phyloP scores from a whole-genome alignment of 2,797 vertebrate species.

The Pipistrellus pipistrellus region DNA sequence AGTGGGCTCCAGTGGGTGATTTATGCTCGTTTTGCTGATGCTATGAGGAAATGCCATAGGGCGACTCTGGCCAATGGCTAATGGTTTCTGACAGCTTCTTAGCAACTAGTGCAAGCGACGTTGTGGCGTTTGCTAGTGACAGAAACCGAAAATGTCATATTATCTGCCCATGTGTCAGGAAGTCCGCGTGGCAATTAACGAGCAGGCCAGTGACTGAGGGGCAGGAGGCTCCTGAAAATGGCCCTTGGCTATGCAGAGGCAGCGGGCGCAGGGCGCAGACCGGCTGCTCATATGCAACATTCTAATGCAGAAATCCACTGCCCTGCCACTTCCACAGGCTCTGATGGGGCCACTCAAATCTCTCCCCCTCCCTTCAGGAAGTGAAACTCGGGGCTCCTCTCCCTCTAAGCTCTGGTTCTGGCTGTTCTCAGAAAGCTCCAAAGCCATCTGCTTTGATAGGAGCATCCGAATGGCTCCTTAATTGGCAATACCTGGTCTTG shows the following conservation, averaged over 20 bases:
- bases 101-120: constrained; percentile 95
- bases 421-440: constrained; percentile 91
- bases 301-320: constrained; percentile 82
- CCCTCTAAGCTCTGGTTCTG: constrained; percentile 89
- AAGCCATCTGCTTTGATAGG: constrained; percentile 93
- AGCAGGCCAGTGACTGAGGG: constrained; percentile 97
- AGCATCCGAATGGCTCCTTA: constrained; percentile 90
- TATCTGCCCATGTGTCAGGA: constrained; percentile 94
- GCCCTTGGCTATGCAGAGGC: constrained; percentile 95
- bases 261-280: constrained; percentile 86
- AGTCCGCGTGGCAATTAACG: constrained; percentile 98
- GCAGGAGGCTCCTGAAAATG: constrained; percentile 96
- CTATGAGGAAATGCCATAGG: constrained; percentile 97
- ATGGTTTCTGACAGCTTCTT: constrained; percentile 99
- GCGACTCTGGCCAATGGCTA: constrained; percentile 96
- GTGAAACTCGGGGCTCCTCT: constrained; percentile 79
- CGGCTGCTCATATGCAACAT: constrained; percentile 84
- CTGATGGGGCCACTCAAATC: constrained; percentile 61
- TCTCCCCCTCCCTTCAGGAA: constrained; percentile 48
- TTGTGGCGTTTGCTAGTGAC: constrained; percentile 93
- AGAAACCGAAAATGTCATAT: constrained; percentile 95
- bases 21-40: constrained; percentile 94
- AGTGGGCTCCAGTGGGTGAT: constrained; percentile 94
- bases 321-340: constrained; percentile 68
- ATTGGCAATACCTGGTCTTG: constrained; percentile 92